Evolutionary conservation across 2,888 invertebrate species (phyloP).

Genomic region (Fragum fragum): DNA sequence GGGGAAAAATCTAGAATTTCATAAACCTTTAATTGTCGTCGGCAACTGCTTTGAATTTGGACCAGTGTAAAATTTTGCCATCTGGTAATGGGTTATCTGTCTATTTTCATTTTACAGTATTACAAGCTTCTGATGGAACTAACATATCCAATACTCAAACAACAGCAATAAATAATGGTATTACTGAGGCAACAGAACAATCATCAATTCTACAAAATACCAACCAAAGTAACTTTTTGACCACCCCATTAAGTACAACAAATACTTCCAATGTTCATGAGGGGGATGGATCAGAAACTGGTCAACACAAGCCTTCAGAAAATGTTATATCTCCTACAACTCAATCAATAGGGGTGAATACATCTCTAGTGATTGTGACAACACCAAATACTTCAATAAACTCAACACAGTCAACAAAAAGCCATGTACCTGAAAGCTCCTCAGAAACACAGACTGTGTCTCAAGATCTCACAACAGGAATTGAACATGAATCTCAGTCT

Average conservation of each 20-base stretch:
- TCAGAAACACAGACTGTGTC: background rate
- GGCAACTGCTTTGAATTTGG: too few species aligned
- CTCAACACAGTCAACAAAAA: background rate
- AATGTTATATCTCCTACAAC: background rate
- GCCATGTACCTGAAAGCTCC: background rate
- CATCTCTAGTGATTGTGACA: background rate
- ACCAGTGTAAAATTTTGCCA: too few species aligned
- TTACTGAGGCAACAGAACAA: background rate
- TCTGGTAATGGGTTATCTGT: too few species aligned
- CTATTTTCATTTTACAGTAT: background rate
- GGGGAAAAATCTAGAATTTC: too few species aligned
- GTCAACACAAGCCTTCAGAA: background rate
- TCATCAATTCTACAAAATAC: background rate
- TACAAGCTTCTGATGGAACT: background rate
- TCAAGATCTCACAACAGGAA: constrained; percentile 5
- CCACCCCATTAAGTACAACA: background rate
- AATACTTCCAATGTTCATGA: background rate
- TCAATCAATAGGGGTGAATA: too few species aligned
- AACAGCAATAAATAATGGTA: background rate
- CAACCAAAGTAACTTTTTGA: background rate
- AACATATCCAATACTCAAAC: background rate
- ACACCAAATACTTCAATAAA: background rate
- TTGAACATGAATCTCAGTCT: background rate
- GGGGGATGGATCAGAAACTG: background rate
- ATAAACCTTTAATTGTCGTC: too few species aligned